Base-by-base conservation (phyloP, 2,113 vertebrate genomes). In the Balaeniceps rex region DNA sequence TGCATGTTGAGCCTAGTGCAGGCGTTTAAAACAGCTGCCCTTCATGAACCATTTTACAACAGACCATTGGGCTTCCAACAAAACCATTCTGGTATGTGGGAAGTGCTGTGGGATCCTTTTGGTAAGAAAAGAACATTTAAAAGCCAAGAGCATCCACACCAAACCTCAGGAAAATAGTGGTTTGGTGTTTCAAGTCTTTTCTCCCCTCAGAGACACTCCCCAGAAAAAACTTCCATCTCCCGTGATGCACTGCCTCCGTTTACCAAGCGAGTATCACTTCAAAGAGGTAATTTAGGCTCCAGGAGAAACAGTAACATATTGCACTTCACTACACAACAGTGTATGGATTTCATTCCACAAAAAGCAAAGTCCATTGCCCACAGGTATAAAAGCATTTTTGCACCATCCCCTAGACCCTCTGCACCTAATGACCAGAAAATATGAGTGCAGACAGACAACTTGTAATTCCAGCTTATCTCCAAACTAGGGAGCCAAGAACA, bases 181-280 rank as follows among this genome's bases (percentile, higher is more conserved):
- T 44, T 12, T n/a, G 9, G 2, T 29, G 33, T 58, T 91, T 57
- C 52, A 44, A 90, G 38, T n/a, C 12, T 26, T 77, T 69, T 29
- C 36, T 44, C 12, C 24, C 26, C 7, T 68, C 42, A 57, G 19
- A 1, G 0, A 80, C 10, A 33, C 8, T 46, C 23, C 13, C 23
- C 28, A 42, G 26, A 15, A 84, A 71, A 89, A 68, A 6, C 6
- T 21, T 71, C 49, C 13, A 17, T 11, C 29, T 79, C 14, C 14
- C 0, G 0, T 19, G 16, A 71, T 24, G 40, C 15, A 31, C 7
- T 49, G 36, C 14, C 18, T 79, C 25, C 10, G 7, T 47, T 89
- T 63, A 70, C 34, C 42, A 75, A 58, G 29, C 9, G 63, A 11
- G 17, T 64, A 22, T 33, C 18, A n/a, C 34, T 68, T 87, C 38